Evolutionary conservation across 2,888 invertebrate genomes (phyloP).

Genomic region (Elysia crispata): DNA sequence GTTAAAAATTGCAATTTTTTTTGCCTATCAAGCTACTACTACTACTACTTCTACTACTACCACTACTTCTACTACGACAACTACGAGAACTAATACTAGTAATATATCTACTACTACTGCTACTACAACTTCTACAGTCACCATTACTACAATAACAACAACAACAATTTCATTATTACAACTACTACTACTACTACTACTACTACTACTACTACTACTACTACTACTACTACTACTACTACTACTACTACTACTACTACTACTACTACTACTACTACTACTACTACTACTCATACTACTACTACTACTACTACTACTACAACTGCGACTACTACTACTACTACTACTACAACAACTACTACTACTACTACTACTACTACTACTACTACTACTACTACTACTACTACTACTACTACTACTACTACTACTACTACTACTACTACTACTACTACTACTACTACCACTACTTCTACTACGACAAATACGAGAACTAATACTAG

Average conservation of each 20-base stretch:
- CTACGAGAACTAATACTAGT: too few species aligned
- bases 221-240: conserved; percentile 26
- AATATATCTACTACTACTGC: background rate
- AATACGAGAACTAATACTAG: background rate
- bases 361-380: conserved; percentile 27
- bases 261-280: conserved; percentile 26
- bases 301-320: too few species aligned
- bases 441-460: conserved; percentile 43
- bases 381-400: conserved; percentile 35
- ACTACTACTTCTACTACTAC: too few species aligned
- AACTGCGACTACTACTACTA: too few species aligned
- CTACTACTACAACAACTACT: conserved; percentile 29
- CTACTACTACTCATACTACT: too few species aligned
- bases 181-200: conserved; percentile 36
- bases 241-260: conserved; percentile 30
- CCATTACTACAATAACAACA: too few species aligned
- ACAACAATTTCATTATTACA: too few species aligned
- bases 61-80: too few species aligned
- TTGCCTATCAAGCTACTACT: too few species aligned
- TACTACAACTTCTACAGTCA: too few species aligned
- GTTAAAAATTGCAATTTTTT: too few species aligned
- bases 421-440: conserved; percentile 23
- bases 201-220: conserved; percentile 26
- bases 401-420: conserved; percentile 29
- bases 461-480: conserved; percentile 38